phyloP scores from a whole-genome alignment of 2,888 invertebrate species.

The Tetragonula carbonaria region DNA sequence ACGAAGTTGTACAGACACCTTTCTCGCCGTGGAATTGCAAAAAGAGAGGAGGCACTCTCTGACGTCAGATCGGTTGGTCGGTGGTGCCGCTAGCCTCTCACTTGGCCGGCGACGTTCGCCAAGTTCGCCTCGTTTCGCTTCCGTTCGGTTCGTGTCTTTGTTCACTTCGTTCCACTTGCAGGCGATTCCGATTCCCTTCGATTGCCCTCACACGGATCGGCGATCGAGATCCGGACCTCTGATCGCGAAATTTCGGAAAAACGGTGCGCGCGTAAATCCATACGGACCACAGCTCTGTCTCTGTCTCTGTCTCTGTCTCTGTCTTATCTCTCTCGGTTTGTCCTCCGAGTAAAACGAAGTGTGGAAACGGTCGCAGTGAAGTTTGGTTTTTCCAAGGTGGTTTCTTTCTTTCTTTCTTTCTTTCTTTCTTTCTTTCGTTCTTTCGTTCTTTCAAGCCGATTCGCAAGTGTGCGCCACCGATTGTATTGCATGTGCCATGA shows the following conservation, averaged over 20 bases:
- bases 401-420: neutral
- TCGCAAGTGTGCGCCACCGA: constrained; percentile 35
- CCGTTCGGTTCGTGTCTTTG: constrained; percentile 36
- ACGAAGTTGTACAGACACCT: constrained; percentile 66
- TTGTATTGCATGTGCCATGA: constrained; percentile 59
- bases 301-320: too few relatives aligned
- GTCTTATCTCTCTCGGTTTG: too few relatives aligned
- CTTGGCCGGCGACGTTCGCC: constrained; percentile 79
- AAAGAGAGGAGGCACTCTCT: constrained; percentile 73
- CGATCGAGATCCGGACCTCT: neutral
- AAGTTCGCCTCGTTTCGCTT: constrained; percentile 68
- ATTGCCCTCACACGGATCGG: too few relatives aligned
- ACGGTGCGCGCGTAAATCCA: too few relatives aligned
- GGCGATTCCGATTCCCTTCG: constrained; percentile 13
- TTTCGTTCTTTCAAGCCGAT: constrained; percentile 1
- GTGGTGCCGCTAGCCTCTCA: constrained; percentile 81
- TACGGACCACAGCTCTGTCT: too few relatives aligned
- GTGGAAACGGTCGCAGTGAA: constrained; percentile 30
- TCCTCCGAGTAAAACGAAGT: neutral
- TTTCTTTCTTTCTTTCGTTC: neutral
- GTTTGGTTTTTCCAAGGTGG: constrained; percentile 27
- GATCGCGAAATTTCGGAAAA: too few relatives aligned
- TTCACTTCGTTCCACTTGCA: constrained; percentile 3
- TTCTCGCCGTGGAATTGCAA: constrained; percentile 72
- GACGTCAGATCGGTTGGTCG: constrained; percentile 79